These are phyloP conservation scores for Bombus breviceps DNA, from an alignment of 1,140 invertebrate species.

Conservation along the genomic window DNA sequence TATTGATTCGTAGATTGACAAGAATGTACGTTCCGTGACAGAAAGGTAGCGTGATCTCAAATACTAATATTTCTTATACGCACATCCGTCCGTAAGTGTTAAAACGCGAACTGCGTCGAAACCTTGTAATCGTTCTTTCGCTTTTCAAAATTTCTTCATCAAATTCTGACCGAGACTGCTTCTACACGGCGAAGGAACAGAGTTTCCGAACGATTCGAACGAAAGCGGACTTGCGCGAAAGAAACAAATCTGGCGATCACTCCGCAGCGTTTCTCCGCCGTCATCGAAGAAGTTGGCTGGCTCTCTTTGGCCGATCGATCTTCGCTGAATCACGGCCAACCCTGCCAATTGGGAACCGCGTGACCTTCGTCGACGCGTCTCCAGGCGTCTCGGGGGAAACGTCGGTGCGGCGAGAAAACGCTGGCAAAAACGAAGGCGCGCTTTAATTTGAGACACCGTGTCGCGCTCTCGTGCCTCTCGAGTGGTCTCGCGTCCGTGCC, in stretches of 20 bases:
- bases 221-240: too few species aligned
- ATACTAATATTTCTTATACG: too few species aligned
- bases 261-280: not conserved
- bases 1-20: not conserved
- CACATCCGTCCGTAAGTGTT: too few species aligned
- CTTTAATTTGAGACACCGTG: slow-evolving; percentile 73
- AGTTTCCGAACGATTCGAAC: too few species aligned
- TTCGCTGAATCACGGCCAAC: slow-evolving; percentile 57
- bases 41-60: too few species aligned
- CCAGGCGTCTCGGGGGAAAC: slow-evolving; percentile 32
- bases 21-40: not conserved
- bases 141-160: not conserved
- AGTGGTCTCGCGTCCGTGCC: slow-evolving; percentile 63
- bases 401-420: not conserved
- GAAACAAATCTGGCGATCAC: slow-evolving; percentile 26
- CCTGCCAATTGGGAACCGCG: slow-evolving; percentile 33
- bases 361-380: slow-evolving; percentile 57
- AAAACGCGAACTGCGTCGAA: too few species aligned
- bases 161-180: not conserved
- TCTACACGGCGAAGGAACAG: too few species aligned
- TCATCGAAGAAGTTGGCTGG: slow-evolving; percentile 39
- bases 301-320: slow-evolving; percentile 49
- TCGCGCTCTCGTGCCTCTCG: slow-evolving; percentile 66
- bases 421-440: not conserved
- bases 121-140: not conserved